Evolutionary conservation across 2,888 invertebrate genomes (phyloP).

Genomic region (Neoitamus cyanurus): DNA sequence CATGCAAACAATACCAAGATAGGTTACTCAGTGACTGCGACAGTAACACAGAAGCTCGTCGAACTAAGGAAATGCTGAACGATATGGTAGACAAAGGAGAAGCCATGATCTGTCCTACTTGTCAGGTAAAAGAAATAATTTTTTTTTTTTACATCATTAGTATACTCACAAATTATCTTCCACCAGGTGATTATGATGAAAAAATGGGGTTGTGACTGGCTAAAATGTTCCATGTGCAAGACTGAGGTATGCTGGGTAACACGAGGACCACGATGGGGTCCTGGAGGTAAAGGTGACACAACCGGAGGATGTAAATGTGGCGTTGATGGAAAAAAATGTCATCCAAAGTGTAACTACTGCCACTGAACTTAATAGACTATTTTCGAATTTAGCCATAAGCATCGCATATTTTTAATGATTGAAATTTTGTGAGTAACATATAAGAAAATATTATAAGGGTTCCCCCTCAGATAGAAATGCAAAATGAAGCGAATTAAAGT

Average conservation of each 20-base stretch:
- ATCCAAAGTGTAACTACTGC: conserved; percentile 57
- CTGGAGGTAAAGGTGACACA: conserved; percentile 56
- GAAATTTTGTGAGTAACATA: neutral
- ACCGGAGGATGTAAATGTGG: conserved; percentile 56
- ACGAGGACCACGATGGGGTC: conserved; percentile 69
- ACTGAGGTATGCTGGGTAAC: conserved; percentile 96
- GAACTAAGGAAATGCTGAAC: conserved; percentile 83
- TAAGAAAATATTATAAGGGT: too few relatives aligned
- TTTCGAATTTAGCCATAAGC: neutral
- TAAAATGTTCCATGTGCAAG: conserved; percentile 90
- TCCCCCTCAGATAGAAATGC: too few relatives aligned
- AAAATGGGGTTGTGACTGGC: conserved; percentile 95
- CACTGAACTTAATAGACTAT: conserved; percentile 50
- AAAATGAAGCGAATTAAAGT: too few relatives aligned
- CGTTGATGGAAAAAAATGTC: conserved; percentile 55
- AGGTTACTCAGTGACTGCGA: conserved; percentile 74
- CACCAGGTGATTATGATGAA: conserved; percentile 76
- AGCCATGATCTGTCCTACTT: conserved; percentile 88
- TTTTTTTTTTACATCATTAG: neutral
- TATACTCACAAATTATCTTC: neutral
- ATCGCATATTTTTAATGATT: neutral
- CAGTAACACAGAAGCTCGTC: conserved; percentile 75
- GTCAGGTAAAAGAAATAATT: conserved; percentile 69
- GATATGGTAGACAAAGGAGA: conserved; percentile 85
- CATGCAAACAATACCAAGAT: conserved; percentile 85